phyloP scores from a whole-genome alignment of 2,888 invertebrate species.

The Cryptocephalus moraei region DNA sequence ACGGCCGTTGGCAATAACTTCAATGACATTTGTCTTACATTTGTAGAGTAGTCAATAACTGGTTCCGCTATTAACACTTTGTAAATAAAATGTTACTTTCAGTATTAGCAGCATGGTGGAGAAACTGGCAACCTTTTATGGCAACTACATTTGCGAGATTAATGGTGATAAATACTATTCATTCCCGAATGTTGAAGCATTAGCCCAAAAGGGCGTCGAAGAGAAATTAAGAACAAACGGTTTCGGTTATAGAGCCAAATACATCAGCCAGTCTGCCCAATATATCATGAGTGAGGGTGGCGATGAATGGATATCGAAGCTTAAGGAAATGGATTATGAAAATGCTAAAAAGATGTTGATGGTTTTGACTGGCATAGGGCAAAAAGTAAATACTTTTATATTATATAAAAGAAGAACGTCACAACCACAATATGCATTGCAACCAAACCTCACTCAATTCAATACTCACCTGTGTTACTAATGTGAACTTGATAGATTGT shows the following conservation, averaged over 20 bases:
- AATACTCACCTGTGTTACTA: no score
- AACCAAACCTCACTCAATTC: no score
- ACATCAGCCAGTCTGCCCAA: slow-evolving; percentile 65
- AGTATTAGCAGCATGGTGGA: slow-evolving; percentile 89
- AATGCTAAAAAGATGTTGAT: slow-evolving; percentile 66
- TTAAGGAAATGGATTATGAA: slow-evolving; percentile 59
- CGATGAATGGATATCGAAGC: slow-evolving; percentile 56
- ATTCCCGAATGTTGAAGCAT: slow-evolving; percentile 67
- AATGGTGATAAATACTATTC: slow-evolving; percentile 57
- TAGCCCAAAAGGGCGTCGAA: slow-evolving; percentile 57
- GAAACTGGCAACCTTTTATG: slow-evolving; percentile 74
- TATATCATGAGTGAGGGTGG: slow-evolving; percentile 56
- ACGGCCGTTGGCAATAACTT: no score
- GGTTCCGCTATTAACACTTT: no score
- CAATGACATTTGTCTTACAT: no score
- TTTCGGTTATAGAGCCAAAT: slow-evolving; percentile 84
- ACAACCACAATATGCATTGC: neutral
- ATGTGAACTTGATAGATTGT: no score
- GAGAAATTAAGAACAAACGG: slow-evolving; percentile 58
- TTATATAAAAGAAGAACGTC: neutral
- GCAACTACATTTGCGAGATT: slow-evolving; percentile 58
- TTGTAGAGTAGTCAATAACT: no score
- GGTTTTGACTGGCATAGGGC: slow-evolving; percentile 80
- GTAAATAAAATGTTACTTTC: no score
- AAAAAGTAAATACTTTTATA: slow-evolving; percentile 57